phyloP scores from a whole-genome alignment of 2,113 vertebrate species.

The Merops nubicus region DNA sequence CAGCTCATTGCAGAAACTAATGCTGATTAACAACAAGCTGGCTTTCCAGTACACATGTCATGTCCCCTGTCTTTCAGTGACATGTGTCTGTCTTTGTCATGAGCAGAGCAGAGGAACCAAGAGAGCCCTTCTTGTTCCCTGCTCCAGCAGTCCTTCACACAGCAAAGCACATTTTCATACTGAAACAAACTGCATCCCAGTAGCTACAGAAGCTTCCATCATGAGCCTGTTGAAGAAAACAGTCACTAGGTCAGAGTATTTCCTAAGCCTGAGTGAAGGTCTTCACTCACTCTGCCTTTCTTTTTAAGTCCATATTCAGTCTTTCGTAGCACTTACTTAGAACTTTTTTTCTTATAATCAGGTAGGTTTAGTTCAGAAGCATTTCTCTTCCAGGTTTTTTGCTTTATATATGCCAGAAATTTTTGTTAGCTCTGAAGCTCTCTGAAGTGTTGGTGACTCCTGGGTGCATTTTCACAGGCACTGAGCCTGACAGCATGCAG shows the following conservation, averaged over 20 bases:
- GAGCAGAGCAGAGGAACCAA: too few relatives aligned
- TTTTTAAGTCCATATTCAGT: neutral
- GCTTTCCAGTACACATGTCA: fast-evolving
- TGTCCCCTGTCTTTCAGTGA: neutral
- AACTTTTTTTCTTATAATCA: neutral
- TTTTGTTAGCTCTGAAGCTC: neutral
- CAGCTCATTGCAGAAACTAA: neutral
- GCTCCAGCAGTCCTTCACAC: neutral
- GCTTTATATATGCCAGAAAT: neutral
- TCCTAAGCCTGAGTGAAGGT: neutral
- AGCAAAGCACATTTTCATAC: neutral
- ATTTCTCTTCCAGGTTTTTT: neutral
- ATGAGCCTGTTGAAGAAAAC: neutral
- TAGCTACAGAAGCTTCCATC: neutral
- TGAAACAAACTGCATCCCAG: neutral
- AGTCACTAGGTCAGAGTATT: neutral
- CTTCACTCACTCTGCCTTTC: neutral
- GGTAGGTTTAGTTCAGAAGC: neutral
- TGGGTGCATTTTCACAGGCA: neutral
- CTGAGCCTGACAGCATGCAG: neutral
- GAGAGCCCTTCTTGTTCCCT: too few relatives aligned
- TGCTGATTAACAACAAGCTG: neutral
- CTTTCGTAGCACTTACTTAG: neutral
- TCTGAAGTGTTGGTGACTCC: neutral
- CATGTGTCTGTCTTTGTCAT: neutral